Evolutionary conservation across 2,888 invertebrate species (phyloP).

Genomic region (Eudemis profundana): DNA sequence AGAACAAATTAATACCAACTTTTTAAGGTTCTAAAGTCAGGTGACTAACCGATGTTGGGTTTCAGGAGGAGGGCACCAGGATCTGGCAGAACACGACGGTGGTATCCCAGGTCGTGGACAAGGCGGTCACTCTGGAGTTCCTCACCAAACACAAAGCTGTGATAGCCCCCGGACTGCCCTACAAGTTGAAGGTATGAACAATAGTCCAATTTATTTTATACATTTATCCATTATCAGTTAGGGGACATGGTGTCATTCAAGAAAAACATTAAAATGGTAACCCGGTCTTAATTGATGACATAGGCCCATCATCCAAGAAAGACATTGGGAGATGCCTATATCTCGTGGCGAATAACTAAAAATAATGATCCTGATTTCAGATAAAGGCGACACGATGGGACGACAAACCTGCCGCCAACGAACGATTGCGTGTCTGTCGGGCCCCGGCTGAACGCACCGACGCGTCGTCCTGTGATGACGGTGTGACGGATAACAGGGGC

Average conservation of each 20-base stretch:
- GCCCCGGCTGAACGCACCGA: slow-evolving; percentile 48
- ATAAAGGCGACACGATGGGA: slow-evolving; percentile 79
- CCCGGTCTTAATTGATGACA: no score
- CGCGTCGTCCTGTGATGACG: slow-evolving; percentile 58
- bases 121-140: slow-evolving; percentile 86
- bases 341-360: no score
- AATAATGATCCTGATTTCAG: slow-evolving; percentile 27
- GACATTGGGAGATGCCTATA: no score
- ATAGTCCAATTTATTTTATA: background rate
- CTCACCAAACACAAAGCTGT: slow-evolving; percentile 83
- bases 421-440: slow-evolving; percentile 68
- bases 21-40: background rate
- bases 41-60: slow-evolving; percentile 27
- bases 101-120: slow-evolving; percentile 84
- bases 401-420: slow-evolving; percentile 67
- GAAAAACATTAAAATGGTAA: no score
- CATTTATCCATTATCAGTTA: no score
- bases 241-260: no score
- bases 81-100: slow-evolving; percentile 86
- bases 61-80: slow-evolving; percentile 87
- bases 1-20: no score
- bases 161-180: slow-evolving; percentile 90
- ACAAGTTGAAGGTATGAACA: slow-evolving; percentile 85
- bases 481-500: slow-evolving; percentile 63
- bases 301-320: no score